Base-by-base conservation (phyloP, 2,888 invertebrate species). In the Nomada lathburiana region DNA sequence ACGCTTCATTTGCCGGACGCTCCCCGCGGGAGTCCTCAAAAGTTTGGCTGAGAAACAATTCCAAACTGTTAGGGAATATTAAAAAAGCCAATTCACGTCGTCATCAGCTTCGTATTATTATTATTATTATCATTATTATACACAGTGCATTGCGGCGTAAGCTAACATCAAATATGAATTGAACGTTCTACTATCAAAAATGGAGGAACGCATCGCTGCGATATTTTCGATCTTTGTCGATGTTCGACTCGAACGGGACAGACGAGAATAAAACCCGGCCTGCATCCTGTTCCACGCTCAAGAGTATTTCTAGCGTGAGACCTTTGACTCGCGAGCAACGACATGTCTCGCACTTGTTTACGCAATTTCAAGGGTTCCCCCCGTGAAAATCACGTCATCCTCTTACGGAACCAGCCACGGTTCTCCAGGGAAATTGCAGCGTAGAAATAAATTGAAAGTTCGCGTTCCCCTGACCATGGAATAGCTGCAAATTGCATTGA, bases 291-390 rank as follows among this genome's bases (percentile, higher is more conserved):
- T 42, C n/a, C 23, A 47, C 73, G 79, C 72, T 75, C 50, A 13
- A 53, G 57, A 71, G 71, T 84, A 84, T 85, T 84, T 80, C 75
- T 73, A 63, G 55, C 60, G 57, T 50, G 47, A 77, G 77, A 84
- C 80, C 80, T 68, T 84, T 84, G 80, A 84, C 82, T 78, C 65
- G 76, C 26, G 67, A 63, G 47, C 60, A 29, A 76, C 62, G 50
- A 70, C 73, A 57, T 29, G 59, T 64, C 73, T 42, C 53, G 29
- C 62, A 44, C n/a, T 80, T 77, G 75, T 84, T 82, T 82, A 75
- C 59, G 69, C 74, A 72, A 72, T 75, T 72, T 42, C 71, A 29
- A 53, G 64, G 70, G 62, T 78, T 78, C 42, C 55, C 55, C 72
- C 55, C 64, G 47, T 42, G 71, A 73, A 69, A 69, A 59, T 73